Base-by-base conservation (phyloP, 2,888 invertebrate species). In the Ceraclea dissimilis region DNA sequence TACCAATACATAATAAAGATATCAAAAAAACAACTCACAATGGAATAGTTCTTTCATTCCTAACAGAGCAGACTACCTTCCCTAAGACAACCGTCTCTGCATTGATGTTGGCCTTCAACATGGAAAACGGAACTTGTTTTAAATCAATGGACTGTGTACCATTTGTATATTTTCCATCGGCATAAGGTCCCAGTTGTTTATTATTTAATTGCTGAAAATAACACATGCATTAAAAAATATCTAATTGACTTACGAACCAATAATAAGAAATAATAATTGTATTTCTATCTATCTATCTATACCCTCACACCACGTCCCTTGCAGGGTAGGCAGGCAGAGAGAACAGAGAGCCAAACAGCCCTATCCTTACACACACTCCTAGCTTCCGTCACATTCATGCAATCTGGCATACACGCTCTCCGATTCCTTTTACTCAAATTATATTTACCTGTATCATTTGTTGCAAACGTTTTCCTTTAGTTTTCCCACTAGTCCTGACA, bases 61-160 rank as follows among this genome's bases (percentile, higher is more conserved):
- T 82, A 61, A 91, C 82, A 59, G 88, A 88, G 64, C 90, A 90
- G 2, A 92, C 85, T 19, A 93, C 92, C 69, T 84, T 86, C 2
- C 90, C 92, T 56, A 88, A 69, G 1, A 90, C 70, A 0, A 90
- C 83, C 66, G 81, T 84, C 62, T 82, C 79, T 33, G 78, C 70
- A 66, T 92, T 92, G 10, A 77, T 64, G 2, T 88, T 90, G 2
- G 79, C 71, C 49, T 74, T 70, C 56, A 91, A 70, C 34, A 79
- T 73, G 34, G 73, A 73, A 13, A 91, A 67, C 1, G 68, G 68
- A 6, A 72, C 70, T 60, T 73, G 70, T 44, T 72, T 50, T 71
- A 86, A 69, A 64, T 74, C 78, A 2, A 80, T 72, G 26, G 73
- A 72, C 64, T 79, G 73, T 49, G 68, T 70, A 2, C 73, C 68